phyloP scores from a whole-genome alignment of 2,888 invertebrate species.

The Apamea sordens region DNA sequence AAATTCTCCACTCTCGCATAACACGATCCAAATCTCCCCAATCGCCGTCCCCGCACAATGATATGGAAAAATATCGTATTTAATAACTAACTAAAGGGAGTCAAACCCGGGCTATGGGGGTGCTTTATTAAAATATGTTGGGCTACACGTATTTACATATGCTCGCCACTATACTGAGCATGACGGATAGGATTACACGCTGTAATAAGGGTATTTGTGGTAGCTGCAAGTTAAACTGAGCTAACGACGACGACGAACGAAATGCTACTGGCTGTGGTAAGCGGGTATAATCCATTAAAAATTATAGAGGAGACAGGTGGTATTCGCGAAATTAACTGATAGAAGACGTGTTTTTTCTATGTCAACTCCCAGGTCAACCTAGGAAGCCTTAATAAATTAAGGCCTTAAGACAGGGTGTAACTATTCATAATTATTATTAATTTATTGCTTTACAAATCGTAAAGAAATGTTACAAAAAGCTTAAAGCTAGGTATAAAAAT shows the following conservation, averaged over 20 bases:
- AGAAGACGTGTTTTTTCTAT: background rate
- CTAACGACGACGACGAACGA: too few species aligned
- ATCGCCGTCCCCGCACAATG: conserved; percentile 78
- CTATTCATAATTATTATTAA: too few species aligned
- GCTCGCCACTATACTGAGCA: conserved; percentile 66
- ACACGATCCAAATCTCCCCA: conserved; percentile 74
- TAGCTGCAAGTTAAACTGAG: conserved; percentile 7
- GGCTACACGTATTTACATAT: conserved; percentile 82
- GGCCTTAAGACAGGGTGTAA: background rate
- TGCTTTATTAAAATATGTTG: conserved; percentile 85
- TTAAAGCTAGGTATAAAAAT: too few species aligned
- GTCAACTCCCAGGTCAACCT: background rate
- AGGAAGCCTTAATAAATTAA: background rate
- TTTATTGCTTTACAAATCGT: too few species aligned
- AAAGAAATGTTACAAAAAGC: too few species aligned
- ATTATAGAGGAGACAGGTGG: too few species aligned
- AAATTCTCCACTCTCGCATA: conserved; percentile 68
- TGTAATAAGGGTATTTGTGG: conserved; percentile 46
- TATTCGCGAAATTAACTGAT: background rate
- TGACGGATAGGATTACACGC: conserved; percentile 67
- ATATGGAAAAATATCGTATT: conserved; percentile 89
- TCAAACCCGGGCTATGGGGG: conserved; percentile 71
- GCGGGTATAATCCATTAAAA: background rate
- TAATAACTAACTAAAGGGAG: conserved; percentile 84
- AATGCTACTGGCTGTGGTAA: background rate